phyloP scores from a whole-genome alignment of 2,888 invertebrate genomes.

The Hypselothyrea guttata region DNA sequence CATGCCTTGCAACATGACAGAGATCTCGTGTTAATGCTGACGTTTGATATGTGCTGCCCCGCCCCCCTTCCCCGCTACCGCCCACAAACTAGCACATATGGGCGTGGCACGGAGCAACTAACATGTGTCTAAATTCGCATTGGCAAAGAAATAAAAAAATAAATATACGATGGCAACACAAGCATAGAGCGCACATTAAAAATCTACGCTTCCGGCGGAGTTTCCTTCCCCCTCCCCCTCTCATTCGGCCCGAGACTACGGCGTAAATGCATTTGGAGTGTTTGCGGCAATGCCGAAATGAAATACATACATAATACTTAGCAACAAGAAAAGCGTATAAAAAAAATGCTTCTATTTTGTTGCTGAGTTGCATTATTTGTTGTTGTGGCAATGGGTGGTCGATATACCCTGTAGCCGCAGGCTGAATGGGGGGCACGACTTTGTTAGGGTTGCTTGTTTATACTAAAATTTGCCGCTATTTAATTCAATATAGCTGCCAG shows the following conservation, averaged over 20 bases:
- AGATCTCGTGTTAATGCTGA: slow-evolving; percentile 34
- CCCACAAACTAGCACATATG: not conserved
- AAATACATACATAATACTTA: slow-evolving; percentile 76
- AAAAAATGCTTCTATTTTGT: slow-evolving; percentile 53
- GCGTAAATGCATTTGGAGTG: slow-evolving; percentile 72
- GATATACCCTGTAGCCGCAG: too few species aligned
- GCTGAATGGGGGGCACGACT: slow-evolving; percentile 11
- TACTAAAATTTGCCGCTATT: slow-evolving; percentile 27
- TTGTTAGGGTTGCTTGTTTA: slow-evolving; percentile 1
- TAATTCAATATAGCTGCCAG: slow-evolving; percentile 51
- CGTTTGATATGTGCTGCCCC: slow-evolving; percentile 61
- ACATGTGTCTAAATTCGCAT: slow-evolving; percentile 75
- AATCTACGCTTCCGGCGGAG: slow-evolving; percentile 69
- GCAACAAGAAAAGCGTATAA: slow-evolving; percentile 41
- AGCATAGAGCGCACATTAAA: slow-evolving; percentile 58
- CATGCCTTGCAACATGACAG: slow-evolving; percentile 35
- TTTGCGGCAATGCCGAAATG: slow-evolving; percentile 74
- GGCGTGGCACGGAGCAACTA: slow-evolving; percentile 21
- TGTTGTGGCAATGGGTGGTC: not conserved
- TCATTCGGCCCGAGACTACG: slow-evolving; percentile 16
- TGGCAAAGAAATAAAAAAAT: slow-evolving; percentile 33
- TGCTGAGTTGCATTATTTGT: slow-evolving; percentile 65
- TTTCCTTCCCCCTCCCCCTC: not conserved
- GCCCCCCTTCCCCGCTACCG: not conserved
- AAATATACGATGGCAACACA: slow-evolving; percentile 13